Conservation (phyloP, 2,888 invertebrate species). For the Tinea pellionella region DNA sequence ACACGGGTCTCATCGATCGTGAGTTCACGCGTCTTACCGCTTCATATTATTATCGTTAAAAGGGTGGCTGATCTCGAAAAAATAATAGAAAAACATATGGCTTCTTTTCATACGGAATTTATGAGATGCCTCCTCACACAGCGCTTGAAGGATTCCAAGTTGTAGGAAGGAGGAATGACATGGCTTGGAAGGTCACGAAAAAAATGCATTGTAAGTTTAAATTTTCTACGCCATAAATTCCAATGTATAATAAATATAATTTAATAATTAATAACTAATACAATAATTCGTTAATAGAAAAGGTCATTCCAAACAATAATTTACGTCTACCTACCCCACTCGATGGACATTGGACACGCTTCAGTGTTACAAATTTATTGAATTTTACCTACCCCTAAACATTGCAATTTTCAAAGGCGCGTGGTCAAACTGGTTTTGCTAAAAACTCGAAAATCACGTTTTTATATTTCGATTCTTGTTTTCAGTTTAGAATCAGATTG, state of each 20-base stretch:
- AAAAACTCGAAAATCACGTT: constrained; percentile 54
- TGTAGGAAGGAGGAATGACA: no score
- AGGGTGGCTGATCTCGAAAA: no score
- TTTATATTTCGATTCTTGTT: constrained; percentile 23
- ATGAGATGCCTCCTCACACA: no score
- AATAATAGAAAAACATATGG: no score
- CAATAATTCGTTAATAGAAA: constrained; percentile 51
- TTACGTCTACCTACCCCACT: not conserved
- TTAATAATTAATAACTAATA: constrained; percentile 52
- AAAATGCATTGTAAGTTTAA: no score
- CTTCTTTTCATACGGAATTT: no score
- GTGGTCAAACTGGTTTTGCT: constrained; percentile 45
- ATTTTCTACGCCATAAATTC: constrained; percentile 31
- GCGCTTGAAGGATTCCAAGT: no score
- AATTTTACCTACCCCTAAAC: constrained; percentile 15
- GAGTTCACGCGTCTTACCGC: no score
- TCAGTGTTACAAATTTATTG: not conserved
- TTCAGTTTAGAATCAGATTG: constrained; percentile 15
- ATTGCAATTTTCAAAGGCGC: constrained; percentile 54
- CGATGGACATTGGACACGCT: not conserved
- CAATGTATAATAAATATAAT: not conserved
- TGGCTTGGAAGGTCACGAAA: no score
- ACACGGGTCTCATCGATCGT: no score
- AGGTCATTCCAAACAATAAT: constrained; percentile 55
- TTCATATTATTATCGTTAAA: no score